Base-by-base conservation (phyloP, 2,797 vertebrate genomes). In the Xyrichtys novacula region DNA sequence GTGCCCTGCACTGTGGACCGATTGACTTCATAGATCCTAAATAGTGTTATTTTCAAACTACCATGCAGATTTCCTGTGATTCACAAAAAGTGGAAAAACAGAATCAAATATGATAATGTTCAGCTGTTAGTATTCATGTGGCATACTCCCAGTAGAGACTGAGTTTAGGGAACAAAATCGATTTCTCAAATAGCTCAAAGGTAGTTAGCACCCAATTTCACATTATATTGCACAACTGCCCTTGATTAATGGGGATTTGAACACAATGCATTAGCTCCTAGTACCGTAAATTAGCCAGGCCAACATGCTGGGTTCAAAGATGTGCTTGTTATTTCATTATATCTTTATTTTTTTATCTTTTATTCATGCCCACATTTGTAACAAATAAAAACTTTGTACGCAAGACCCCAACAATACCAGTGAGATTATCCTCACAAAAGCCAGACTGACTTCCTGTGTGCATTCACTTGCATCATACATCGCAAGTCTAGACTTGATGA, bases 241-340 rank as follows among this genome's bases (percentile, higher is more conserved):
- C 25, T 65, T 84, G 59, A 80, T 84, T 74, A 78, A 76, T 67
- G 62, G 31, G 36, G 36, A 40, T 38, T 42, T 22, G 23, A 42
- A 28, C 6, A 8, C 28, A 53, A 47, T 48, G 48, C 73, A 46
- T 46, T 42, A 55, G 55, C 44, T 64, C 23, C 32, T 26, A 22
- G 19, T 46, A 23, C 36, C 40, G 65, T 15, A 26, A 22, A 43
- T 22, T 19, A 61, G 60, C 6, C 64, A 52, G 39, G 23, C 20
- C 8, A 47, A 4, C 28, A 25, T 15, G 29, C 31, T 1, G 1
- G 46, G 36, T 4, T 58, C 10, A 12, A 25, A 25, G 34, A 61
- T 40, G 3, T 28, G 14, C n/a, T 50, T 73, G 15, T 17, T 31
- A 19, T n/a, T n/a, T n/a, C n/a, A n/a, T n/a, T n/a, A n/a, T n/a